Base-by-base conservation (phyloP, 2,113 vertebrate genomes). In the Phrynosoma platyrhinos region DNA sequence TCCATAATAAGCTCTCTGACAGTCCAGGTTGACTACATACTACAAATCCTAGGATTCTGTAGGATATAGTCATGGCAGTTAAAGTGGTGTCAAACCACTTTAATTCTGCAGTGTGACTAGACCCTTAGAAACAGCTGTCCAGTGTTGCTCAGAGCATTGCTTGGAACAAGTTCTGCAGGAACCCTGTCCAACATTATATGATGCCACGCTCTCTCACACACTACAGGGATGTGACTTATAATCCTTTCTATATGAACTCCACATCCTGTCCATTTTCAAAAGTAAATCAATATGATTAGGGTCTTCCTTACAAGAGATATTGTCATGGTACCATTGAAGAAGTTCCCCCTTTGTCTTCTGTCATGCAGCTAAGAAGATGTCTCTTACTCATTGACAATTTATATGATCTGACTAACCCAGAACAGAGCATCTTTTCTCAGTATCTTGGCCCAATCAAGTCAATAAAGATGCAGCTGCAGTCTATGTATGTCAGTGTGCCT, bases 401-500 rank as follows among this genome's bases (percentile, higher is more conserved):
- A 66, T 83, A 14, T 79, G 27, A n/a, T 10, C 5, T 30, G 93
- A 90, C 72, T 82, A 82, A 42, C 3, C 76, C 64, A 80, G 21
- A 2, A 25, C 72, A 71, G 55, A 32, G 55, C 87, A 87, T 58
- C 85, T 83, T 84, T 74, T 69, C 77, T 83, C 78, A 87, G 23
- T 53, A 42, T 89, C 82, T 76, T 21, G 78, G 82, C 90, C 90
- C 93, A 94, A 92, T 68, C 16, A 52, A 69, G 8, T 87, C 88
- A 84, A 88, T 88, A 89, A 90, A 87, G 72, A 88, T 53, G 71
- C 0, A 3, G 62, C 74, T 62, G 88, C 91, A 93, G 88, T 23
- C 62, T 90, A 79, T 0, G 79, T 78, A 82, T 32, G 9, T 76
- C 89, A 80, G 53, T 66, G 89, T 85, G 40, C 21, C 8, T 69